Conservation (phyloP, 2,113 vertebrate genomes). For the Podocnemis expansa region DNA sequence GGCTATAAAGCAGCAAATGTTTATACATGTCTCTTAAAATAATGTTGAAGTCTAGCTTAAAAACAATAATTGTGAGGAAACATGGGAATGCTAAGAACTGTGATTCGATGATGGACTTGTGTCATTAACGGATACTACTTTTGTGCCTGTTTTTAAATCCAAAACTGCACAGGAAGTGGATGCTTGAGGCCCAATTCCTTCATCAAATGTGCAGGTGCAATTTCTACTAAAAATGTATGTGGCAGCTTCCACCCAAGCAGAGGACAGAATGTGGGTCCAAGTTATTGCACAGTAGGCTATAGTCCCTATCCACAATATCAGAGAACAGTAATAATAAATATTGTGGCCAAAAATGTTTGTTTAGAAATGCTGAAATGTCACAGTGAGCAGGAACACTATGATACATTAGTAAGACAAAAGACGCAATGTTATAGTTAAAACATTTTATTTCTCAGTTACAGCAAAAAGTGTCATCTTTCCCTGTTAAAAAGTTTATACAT, state of each 20-base stretch:
- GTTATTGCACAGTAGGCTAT: background rate
- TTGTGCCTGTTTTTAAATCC: background rate
- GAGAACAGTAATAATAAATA: background rate
- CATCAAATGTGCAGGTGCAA: background rate
- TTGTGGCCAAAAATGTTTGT: background rate
- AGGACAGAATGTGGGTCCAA: background rate
- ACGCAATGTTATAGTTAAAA: constrained; percentile 70
- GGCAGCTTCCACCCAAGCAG: background rate
- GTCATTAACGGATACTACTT: background rate
- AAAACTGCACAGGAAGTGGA: background rate
- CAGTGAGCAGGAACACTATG: background rate
- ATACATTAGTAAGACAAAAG: constrained; percentile 56
- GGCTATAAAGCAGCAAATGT: background rate
- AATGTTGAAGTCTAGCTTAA: background rate
- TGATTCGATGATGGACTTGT: background rate
- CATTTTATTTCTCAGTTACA: constrained; percentile 81
- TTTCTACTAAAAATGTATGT: background rate
- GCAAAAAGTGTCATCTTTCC: constrained; percentile 67
- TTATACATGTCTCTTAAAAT: background rate
- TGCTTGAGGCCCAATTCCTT: background rate
- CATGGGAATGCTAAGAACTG: background rate
- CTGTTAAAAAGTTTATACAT: constrained; percentile 80
- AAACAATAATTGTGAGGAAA: background rate
- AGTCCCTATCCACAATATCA: background rate
- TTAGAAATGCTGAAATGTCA: background rate